Percentiles rank a stretch among this genome's conserved stretches.
Evolutionary conservation across 2,113 vertebrate species (phyloP).

Genomic region (Catagonus wagneri): DNA sequence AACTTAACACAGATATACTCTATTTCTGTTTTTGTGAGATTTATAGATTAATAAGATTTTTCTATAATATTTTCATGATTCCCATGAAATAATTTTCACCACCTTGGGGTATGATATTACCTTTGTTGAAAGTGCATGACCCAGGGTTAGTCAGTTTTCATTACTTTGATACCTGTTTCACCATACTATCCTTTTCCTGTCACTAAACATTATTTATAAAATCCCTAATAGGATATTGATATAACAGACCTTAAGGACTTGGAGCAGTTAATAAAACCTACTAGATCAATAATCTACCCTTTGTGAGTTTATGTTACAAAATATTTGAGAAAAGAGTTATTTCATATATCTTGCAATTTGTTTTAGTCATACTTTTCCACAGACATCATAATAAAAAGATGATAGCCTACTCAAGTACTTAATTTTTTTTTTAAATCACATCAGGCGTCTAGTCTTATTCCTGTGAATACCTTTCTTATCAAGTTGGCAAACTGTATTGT

Average conservation of each 20-base stretch:
- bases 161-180: conserved; percentile 12
- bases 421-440: neutral
- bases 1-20: neutral
- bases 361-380: neutral
- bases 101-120: neutral
- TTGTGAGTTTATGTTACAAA: conserved; percentile 67
- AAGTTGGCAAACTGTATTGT: neutral
- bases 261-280: conserved; percentile 60
- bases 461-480: neutral
- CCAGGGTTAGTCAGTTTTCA: neutral
- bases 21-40: neutral
- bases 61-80: neutral
- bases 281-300: conserved; percentile 68
- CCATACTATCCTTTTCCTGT: conserved; percentile 12
- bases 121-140: neutral
- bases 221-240: conserved; percentile 51
- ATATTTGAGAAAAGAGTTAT: neutral
- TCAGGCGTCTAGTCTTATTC: neutral
- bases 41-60: neutral
- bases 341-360: neutral
- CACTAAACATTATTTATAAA: conserved; percentile 76
- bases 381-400: conserved; percentile 55
- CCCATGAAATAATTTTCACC: neutral
- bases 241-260: conserved; percentile 53
- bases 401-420: neutral